A percentile compares a stretch with the other conserved stretches of the same genome.
Evolutionary conservation across 2,797 vertebrate species (phyloP).

Genomic region (Phaenicophaeus curvirostris): DNA sequence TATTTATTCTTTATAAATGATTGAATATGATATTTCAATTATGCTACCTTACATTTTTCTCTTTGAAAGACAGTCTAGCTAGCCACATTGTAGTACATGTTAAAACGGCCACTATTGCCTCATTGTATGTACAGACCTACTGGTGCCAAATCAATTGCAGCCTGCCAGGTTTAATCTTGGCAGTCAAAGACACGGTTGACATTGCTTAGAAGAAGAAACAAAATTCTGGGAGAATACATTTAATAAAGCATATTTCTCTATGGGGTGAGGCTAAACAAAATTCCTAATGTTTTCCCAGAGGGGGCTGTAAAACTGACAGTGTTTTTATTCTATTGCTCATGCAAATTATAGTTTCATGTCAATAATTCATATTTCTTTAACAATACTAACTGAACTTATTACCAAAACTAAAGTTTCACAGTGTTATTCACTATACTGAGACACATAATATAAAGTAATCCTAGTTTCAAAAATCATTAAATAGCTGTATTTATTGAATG

Average conservation of each 20-base stretch:
- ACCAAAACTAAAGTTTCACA: background rate
- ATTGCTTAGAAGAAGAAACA: background rate
- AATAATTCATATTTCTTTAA: background rate
- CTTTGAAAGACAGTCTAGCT: background rate
- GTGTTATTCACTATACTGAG: background rate
- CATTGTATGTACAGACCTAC: background rate
- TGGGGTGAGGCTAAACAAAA: background rate
- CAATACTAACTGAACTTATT: background rate
- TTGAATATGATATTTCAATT: background rate
- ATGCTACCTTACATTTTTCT: background rate
- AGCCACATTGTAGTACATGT: background rate
- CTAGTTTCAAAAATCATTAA: background rate
- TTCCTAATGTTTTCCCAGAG: background rate
- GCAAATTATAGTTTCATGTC: background rate
- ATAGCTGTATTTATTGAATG: background rate
- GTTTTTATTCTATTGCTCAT: background rate
- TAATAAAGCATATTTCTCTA: background rate
- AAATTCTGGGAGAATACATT: background rate
- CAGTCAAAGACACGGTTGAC: background rate
- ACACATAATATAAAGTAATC: background rate
- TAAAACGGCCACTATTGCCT: background rate
- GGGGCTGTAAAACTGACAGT: background rate
- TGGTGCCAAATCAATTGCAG: background rate
- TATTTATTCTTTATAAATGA: slow-evolving; percentile 52
- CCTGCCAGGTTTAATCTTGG: background rate